Conservation (phyloP, 92 coral and sea anemone species). For the Phenganax marumi region DNA sequence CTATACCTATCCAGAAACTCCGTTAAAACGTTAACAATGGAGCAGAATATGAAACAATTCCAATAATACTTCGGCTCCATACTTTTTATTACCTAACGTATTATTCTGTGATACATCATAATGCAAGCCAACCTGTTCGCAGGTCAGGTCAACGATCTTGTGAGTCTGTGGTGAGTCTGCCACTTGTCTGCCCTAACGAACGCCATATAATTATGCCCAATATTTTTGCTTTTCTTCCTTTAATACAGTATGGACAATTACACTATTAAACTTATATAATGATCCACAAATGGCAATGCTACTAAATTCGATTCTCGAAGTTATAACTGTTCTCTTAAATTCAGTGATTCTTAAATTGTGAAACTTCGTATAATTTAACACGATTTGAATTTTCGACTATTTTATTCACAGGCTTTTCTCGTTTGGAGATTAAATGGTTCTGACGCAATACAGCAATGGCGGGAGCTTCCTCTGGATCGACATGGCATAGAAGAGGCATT, state of each 20-base stretch:
- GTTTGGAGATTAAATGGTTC: conserved; percentile 77
- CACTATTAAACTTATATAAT: no score
- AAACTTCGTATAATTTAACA: no score
- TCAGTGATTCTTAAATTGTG: no score
- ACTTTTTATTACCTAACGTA: background rate
- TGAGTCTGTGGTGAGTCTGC: background rate
- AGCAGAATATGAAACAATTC: background rate
- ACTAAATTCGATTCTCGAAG: no score
- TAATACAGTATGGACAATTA: no score
- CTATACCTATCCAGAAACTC: background rate
- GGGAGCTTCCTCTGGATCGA: conserved; percentile 45
- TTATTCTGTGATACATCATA: no score
- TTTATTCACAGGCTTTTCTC: conserved; percentile 73
- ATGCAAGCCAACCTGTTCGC: background rate
- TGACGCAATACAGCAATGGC: conserved; percentile 50
- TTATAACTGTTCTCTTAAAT: no score
- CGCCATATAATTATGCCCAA: no score
- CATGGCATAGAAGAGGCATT: conserved; percentile 68
- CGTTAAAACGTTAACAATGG: background rate
- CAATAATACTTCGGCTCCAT: background rate
- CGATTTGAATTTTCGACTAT: no score
- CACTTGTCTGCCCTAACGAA: no score
- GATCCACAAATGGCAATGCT: no score
- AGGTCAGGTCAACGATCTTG: background rate
- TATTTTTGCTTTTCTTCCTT: no score